These are phyloP conservation scores for Prietella phreatophila DNA, from an alignment of 2,113 vertebrate species.

Conservation along the genomic window DNA sequence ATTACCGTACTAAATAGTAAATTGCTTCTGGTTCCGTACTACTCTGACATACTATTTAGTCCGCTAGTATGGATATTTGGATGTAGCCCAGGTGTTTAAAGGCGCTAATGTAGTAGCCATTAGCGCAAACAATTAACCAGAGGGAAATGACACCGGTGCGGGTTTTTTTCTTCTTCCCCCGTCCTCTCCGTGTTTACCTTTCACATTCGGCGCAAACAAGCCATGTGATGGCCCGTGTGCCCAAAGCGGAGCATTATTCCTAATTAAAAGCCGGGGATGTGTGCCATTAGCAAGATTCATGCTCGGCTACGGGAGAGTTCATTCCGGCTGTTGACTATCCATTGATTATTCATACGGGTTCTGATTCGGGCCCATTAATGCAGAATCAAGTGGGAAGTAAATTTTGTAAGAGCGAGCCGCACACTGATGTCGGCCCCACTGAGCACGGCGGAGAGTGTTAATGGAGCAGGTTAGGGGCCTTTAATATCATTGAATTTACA, in stretches of 20 bases:
- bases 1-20: slow-evolving; percentile 21
- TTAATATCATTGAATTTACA: slow-evolving; percentile 47
- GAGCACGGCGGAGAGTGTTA: slow-evolving; percentile 25
- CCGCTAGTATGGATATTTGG: background rate
- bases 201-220: slow-evolving; percentile 75
- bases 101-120: slow-evolving; percentile 75
- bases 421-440: slow-evolving; percentile 39
- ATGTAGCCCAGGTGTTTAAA: slow-evolving; percentile 72
- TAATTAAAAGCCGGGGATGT: slow-evolving; percentile 69
- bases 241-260: slow-evolving; percentile 68
- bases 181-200: slow-evolving; percentile 68
- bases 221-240: slow-evolving; percentile 71
- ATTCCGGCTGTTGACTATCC: slow-evolving; percentile 71
- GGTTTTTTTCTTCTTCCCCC: slow-evolving; percentile 16
- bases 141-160: slow-evolving; percentile 58
- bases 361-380: slow-evolving; percentile 76
- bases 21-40: background rate
- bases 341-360: slow-evolving; percentile 79
- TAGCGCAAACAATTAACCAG: slow-evolving; percentile 69
- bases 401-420: slow-evolving; percentile 49
- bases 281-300: slow-evolving; percentile 73
- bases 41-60: slow-evolving; percentile 21
- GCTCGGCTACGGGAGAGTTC: slow-evolving; percentile 70
- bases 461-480: slow-evolving; percentile 38
- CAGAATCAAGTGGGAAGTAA: slow-evolving; percentile 73